Evolutionary conservation across 2,113 vertebrate genomes (phyloP).

Genomic region (Girardinichthys multiradiatus): DNA sequence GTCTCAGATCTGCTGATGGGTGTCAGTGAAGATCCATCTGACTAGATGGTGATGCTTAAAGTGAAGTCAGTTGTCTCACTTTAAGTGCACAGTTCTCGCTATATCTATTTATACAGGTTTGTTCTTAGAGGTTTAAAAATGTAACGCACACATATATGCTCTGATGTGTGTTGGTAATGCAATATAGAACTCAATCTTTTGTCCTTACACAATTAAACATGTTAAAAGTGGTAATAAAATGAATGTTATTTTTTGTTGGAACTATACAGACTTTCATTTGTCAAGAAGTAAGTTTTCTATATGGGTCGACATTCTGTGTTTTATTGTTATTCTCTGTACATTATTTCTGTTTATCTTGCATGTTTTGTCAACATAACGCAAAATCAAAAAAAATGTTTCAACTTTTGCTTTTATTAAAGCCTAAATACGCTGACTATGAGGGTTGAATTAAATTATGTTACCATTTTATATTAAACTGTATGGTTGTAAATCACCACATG

Average conservation of each 20-base stretch:
- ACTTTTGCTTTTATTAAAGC: conserved; percentile 5
- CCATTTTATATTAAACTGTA: not conserved
- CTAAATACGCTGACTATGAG: not conserved
- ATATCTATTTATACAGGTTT: conserved; percentile 18
- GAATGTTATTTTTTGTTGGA: not conserved
- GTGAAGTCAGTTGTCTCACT: not conserved
- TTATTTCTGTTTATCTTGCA: conserved; percentile 4
- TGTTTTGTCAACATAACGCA: conserved; percentile 28
- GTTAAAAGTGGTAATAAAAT: not conserved
- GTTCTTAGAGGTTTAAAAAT: conserved; percentile 10
- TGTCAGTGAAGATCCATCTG: not conserved
- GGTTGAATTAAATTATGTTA: not conserved
- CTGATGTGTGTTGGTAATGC: conserved; percentile 12
- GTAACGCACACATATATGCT: conserved; percentile 15
- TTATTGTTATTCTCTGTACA: conserved; percentile 23
- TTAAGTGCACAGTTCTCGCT: conserved; percentile 19
- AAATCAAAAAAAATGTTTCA: conserved; percentile 38
- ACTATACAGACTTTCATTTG: conserved; percentile 13
- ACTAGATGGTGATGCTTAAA: conserved; percentile 7
- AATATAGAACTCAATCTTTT: not conserved
- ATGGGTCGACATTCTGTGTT: not conserved
- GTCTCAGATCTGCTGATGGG: conserved; percentile 66
- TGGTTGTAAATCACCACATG: not conserved
- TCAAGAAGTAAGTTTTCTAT: conserved; percentile 30
- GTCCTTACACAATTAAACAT: not conserved